Evolutionary conservation across 2,797 vertebrate genomes (phyloP).

Genomic region (Nyctalus aviator): DNA sequence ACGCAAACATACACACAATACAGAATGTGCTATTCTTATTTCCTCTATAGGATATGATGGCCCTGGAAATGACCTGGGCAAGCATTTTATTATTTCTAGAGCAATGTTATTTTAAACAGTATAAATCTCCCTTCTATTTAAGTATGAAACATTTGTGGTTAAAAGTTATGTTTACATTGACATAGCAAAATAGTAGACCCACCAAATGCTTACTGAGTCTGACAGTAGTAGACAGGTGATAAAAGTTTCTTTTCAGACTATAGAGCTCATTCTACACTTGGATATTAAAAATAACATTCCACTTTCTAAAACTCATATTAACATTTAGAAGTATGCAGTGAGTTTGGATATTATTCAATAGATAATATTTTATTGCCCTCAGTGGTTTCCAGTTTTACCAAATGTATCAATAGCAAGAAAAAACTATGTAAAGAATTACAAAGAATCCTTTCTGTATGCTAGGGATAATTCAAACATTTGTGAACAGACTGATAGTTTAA

Average conservation of each 20-base stretch:
- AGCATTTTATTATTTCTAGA: constrained; percentile 45
- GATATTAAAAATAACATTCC: neutral
- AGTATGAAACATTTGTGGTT: neutral
- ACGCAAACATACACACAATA: neutral
- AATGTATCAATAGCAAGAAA: constrained; percentile 5
- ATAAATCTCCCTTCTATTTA: neutral
- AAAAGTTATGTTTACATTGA: neutral
- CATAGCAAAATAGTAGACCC: neutral
- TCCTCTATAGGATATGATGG: neutral
- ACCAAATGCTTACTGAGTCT: neutral
- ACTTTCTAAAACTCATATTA: neutral
- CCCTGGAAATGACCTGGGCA: neutral
- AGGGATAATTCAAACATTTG: neutral
- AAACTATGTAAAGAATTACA: neutral
- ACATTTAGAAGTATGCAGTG: neutral
- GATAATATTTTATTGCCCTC: constrained; percentile 7
- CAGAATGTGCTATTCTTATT: neutral
- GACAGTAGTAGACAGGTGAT: neutral
- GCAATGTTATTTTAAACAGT: neutral
- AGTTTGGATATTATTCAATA: neutral
- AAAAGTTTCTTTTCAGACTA: constrained; percentile 7
- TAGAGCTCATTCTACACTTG: neutral
- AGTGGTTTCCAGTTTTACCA: neutral
- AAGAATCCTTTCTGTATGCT: neutral
- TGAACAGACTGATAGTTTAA: neutral